Percentiles rank a stretch among this genome's conserved stretches.
Conservation (phyloP, 2,797 vertebrate genomes). For the Argyrosomus regius region DNA sequence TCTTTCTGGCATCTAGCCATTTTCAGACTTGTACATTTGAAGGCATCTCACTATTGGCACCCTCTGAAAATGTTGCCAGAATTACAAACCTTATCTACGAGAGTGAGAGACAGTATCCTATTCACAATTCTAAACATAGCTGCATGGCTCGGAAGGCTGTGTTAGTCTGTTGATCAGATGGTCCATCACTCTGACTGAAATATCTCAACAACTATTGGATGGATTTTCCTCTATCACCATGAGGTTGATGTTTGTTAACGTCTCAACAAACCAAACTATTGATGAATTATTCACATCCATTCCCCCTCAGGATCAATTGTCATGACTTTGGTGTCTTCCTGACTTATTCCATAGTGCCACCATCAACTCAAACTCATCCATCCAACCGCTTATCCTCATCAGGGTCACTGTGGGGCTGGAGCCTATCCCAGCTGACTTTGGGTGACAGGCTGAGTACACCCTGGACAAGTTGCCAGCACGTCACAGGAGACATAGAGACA, state of each 20-base stretch:
- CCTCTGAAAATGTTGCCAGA: slow-evolving; percentile 14
- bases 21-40: slow-evolving; percentile 8
- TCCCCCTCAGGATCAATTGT: not conserved
- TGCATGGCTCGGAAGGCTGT: not conserved
- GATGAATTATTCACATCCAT: not conserved
- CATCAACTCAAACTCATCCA: too few relatives aligned
- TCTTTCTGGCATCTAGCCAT: slow-evolving; percentile 21
- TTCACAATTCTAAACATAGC: too few relatives aligned
- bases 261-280: not conserved
- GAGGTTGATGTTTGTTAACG: not conserved
- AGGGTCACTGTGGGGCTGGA: too few relatives aligned
- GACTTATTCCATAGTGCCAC: not conserved
- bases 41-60: slow-evolving; percentile 3
- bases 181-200: not conserved
- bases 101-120: not conserved
- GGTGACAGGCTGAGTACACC: too few relatives aligned
- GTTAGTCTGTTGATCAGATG: not conserved
- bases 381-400: too few relatives aligned
- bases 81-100: slow-evolving; percentile 23
- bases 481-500: too few relatives aligned
- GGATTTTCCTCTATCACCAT: not conserved
- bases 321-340: not conserved
- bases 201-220: not conserved
- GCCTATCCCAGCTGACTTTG: too few relatives aligned
- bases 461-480: too few relatives aligned